Evolutionary conservation across 2,888 invertebrate genomes (phyloP), one percentile per base, ranked within the genome.

Genomic region (Eueremaeus valkanovi): DNA sequence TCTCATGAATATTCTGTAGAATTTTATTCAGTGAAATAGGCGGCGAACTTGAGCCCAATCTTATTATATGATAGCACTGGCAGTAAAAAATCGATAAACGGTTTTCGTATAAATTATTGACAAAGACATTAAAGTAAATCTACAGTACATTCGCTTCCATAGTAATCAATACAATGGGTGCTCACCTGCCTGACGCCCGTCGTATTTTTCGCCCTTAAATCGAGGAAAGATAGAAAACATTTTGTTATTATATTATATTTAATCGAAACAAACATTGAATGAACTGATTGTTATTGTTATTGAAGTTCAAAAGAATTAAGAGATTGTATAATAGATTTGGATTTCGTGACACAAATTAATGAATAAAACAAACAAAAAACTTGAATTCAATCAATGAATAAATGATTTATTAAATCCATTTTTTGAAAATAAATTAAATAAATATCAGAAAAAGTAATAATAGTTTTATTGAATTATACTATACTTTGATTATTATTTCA

Each of bases 131-230:
- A 63, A 36, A 63, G 33, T 63, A 36, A 63, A n/a, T n/a, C n/a
- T n/a, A n/a, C n/a, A 63, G 33, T 63, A 63, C 18, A 36, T 63
- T 31, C 33, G 63, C 63, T 31, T 63, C 33, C 33, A 63, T 31
- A 63, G 63, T 63, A 63, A 63, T 63, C 63, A 36, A 63, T 63
- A 63, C 16, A 51, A 51, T 33, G 21, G 29, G 55, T 29, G 33
- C 74, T 58, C 70, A 75, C 75, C 75, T 72, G 99, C 99, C 82
- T 92, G 91, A 77, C 97, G 88, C 6, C 99, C 99, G 84, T 99
- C 99, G 84, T 99, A 99, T 85, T 98, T 99, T 85, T 99, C 98
- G 72, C 98, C 98, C 98, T 97, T 83, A 16, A 74, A 58, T 55
- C 11, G 27, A 75, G 24, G 29, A 29, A 75, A 75, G 11, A 27